Evolutionary conservation across 2,888 invertebrate genomes (phyloP).

Genomic region (Gastrophysa polygoni): DNA sequence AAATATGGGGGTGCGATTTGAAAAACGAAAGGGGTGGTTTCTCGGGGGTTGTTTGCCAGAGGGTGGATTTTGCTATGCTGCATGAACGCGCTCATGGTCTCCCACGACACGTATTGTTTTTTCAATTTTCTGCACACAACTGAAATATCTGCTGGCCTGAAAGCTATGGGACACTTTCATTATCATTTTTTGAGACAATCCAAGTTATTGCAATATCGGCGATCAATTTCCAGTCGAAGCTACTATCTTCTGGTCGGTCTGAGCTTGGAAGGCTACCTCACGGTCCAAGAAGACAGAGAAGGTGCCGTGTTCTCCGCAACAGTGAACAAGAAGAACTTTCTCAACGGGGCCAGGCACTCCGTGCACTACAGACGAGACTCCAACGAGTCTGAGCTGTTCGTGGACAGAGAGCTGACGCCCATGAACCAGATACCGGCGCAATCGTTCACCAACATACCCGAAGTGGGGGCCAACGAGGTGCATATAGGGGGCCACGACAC

Average conservation of each 20-base stretch:
- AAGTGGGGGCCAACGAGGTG: slow-evolving; percentile 78
- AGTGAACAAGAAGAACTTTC: slow-evolving; percentile 77
- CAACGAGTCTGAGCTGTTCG: slow-evolving; percentile 72
- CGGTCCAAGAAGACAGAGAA: slow-evolving; percentile 86
- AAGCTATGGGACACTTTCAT: no score
- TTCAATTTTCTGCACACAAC: no score
- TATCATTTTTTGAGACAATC: no score
- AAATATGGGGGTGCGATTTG: no score
- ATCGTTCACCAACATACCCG: slow-evolving; percentile 70
- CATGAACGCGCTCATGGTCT: no score
- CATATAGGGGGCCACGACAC: slow-evolving; percentile 88
- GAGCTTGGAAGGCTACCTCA: slow-evolving; percentile 81
- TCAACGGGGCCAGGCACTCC: slow-evolving; percentile 82
- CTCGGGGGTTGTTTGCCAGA: no score
- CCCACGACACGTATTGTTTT: no score
- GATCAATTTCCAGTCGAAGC: slow-evolving; percentile 71
- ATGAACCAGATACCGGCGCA: slow-evolving; percentile 72
- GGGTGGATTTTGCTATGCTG: no score
- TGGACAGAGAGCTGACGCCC: slow-evolving; percentile 78
- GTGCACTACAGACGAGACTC: slow-evolving; percentile 73
- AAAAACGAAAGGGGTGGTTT: no score
- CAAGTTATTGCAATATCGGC: no score
- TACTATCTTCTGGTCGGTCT: slow-evolving; percentile 84
- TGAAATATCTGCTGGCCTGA: no score
- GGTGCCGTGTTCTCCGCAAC: slow-evolving; percentile 75